Conservation (phyloP, 2,888 invertebrate genomes). For the Caenorhabditis imperialis region DNA sequence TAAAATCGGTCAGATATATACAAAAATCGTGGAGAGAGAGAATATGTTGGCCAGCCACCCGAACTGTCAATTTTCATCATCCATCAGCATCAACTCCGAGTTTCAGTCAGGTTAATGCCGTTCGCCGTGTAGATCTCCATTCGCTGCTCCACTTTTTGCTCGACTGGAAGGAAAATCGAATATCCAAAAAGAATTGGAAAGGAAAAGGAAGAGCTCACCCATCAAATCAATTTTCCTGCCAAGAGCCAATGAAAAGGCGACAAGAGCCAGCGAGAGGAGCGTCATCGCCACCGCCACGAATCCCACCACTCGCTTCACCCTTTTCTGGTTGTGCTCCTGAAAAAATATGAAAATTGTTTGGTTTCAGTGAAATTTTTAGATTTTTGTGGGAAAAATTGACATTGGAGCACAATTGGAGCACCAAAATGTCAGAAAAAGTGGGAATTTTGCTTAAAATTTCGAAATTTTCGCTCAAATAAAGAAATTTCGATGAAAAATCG, state of each 20-base stretch:
- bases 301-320: conserved; percentile 75
- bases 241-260: conserved; percentile 74
- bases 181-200: background rate
- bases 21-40: conserved; percentile 2
- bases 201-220: conserved; percentile 60
- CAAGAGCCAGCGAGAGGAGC: conserved; percentile 69
- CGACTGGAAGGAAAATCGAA: conserved; percentile 32
- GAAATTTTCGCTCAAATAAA: too few species aligned
- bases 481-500: too few species aligned
- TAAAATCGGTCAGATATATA: conserved; percentile 12
- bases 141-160: conserved; percentile 55
- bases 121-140: conserved; percentile 48
- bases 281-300: conserved; percentile 73
- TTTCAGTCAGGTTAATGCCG: conserved; percentile 43
- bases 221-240: conserved; percentile 76
- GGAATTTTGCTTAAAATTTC: too few species aligned
- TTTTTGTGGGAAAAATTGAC: too few species aligned
- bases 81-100: conserved; percentile 15
- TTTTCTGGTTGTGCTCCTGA: conserved; percentile 68
- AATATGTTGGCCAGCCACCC: background rate
- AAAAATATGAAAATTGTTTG: too few species aligned
- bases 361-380: too few species aligned
- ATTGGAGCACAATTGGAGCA: too few species aligned
- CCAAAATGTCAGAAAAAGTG: too few species aligned
- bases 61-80: background rate